Evolutionary conservation across 2,797 vertebrate species (phyloP), one percentile per base, ranked within the genome.

Genomic region (Crocodylus rhombifer): DNA sequence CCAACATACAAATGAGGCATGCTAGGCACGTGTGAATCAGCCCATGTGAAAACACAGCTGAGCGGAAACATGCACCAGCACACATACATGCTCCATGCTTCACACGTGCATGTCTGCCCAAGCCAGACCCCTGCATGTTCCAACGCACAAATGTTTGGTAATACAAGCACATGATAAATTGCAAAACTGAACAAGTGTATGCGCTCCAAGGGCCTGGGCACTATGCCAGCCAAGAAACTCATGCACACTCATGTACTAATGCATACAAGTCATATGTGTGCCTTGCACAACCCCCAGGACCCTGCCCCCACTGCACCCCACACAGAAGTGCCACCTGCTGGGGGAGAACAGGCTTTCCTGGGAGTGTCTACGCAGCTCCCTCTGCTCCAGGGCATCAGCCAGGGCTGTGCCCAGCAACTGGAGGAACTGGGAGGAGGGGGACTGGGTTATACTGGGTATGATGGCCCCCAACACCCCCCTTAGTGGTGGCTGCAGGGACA

Each of bases 281-380:
- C 28, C 58, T 20, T n/a, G 26, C 18, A 28, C n/a, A 78, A n/a
- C 57, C 51, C 26, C 26, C 26, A 56, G 26, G 42, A 55, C n/a
- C 10, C 25, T 23, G 75, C 60, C 80, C 65, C 61, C 69, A 84
- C 60, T 42, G 62, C 61, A 60, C 56, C 67, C 36, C 80, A 79
- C 84, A 91, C 65, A 36, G 62, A 14, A 33, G 60, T 58, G 67
- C 92, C 92, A 94, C 93, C 95, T 95, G 95, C 84, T 92, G 73
- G 91, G 92, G 80, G 94, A 95, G 92, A 92, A 92, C 21, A 94
- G 93, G 55, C 94, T 94, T n/a, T 95, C 93, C 82, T 95, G 91
- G 63, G 95, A 93, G 61, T 84, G 87, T 63, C 93, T 91, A 88
- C 82, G 84, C 33, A 80, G 90, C 79, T 86, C 55, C 79, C 87